Percentiles rank a stretch among this genome's conserved stretches.
Conservation (phyloP, 1,140 invertebrate genomes). For the Zophobas morio region DNA sequence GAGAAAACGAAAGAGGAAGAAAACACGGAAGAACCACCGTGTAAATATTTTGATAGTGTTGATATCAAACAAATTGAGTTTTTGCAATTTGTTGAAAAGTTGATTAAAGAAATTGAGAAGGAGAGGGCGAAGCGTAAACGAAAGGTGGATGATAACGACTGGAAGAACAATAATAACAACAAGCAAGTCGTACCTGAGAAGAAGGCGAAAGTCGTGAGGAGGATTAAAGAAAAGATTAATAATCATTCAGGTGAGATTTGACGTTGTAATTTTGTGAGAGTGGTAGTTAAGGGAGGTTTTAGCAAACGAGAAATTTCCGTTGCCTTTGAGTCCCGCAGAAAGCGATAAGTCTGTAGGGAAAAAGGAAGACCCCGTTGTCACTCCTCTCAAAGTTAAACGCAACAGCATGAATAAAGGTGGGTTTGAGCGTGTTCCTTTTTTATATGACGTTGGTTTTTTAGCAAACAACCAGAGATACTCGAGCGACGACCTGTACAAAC, state of each 20-base stretch:
- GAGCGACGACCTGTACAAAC: slow-evolving; percentile 80
- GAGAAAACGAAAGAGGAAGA: slow-evolving; percentile 4
- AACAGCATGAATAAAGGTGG: slow-evolving; percentile 48
- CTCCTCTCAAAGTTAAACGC: slow-evolving; percentile 42
- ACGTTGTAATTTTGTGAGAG: background rate
- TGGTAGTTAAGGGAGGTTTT: slow-evolving; percentile 52
- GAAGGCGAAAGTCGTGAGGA: slow-evolving; percentile 4
- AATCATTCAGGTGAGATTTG: slow-evolving; percentile 12
- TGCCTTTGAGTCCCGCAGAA: slow-evolving; percentile 61
- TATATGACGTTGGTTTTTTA: slow-evolving; percentile 33
- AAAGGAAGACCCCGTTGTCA: slow-evolving; percentile 52
- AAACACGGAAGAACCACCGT: slow-evolving; percentile 7
- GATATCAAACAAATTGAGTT: slow-evolving; percentile 19
- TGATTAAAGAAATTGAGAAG: slow-evolving; percentile 10
- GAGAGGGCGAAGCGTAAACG: background rate
- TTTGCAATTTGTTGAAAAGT: slow-evolving; percentile 26
- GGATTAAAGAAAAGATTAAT: slow-evolving; percentile 11
- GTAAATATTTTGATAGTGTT: slow-evolving; percentile 34
- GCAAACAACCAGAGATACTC: slow-evolving; percentile 72
- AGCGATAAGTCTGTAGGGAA: slow-evolving; percentile 61
- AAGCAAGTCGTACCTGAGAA: background rate
- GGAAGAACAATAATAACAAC: slow-evolving; percentile 24
- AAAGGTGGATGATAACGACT: slow-evolving; percentile 9
- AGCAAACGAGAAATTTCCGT: slow-evolving; percentile 55
- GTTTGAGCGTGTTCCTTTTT: background rate